Evolutionary conservation across 2,797 vertebrate species (phyloP), one percentile per base, ranked within the genome.

Genomic region (Myotis daubentonii): DNA sequence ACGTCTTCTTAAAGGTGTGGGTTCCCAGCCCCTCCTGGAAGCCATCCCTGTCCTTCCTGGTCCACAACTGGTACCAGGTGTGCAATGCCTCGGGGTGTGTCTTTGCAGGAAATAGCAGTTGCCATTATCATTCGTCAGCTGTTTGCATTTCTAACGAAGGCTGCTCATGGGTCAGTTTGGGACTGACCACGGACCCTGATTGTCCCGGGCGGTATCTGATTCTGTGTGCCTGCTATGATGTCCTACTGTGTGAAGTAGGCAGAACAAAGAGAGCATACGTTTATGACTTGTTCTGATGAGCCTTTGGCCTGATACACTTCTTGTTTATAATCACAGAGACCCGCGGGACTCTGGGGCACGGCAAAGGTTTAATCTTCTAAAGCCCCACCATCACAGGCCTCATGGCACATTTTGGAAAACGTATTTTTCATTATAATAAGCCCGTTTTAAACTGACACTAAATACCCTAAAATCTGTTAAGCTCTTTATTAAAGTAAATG

Each of bases 401-500:
- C 12, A 2, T 28, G 38, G 76, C 68, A 89, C 28, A 49, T 57
- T 95, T 66, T 38, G 51, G 49, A 16, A 90, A 94, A 91, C 10
- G 4, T 22, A 33, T 53, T 62, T 84, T 84, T 91, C 71, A 84
- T 94, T 74, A 72, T 30, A 66, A 89, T 79, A 66, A 87, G 70
- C 38, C 81, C 41, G 17, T 80, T 92, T 95, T 66, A 91, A 95
- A 93, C 74, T 20, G 57, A 60, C 33, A 41, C 84, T 88, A 53
- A 92, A 83, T 71, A 41, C 78, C 71, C 94, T 95, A 55, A 85
- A 85, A 80, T 76, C 66, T 57, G 86, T 57, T 53, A 74, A 47
- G 47, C 62, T 93, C 80, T 94, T 97, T 94, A 93, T 85, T 49
- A 68, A 65, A 89, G 71, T 80, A 90, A 95, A 90, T 62, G 53